These are phyloP conservation scores for Pseudoatta argentina DNA, from an alignment of 1,140 invertebrate species.

Conservation along the genomic window DNA sequence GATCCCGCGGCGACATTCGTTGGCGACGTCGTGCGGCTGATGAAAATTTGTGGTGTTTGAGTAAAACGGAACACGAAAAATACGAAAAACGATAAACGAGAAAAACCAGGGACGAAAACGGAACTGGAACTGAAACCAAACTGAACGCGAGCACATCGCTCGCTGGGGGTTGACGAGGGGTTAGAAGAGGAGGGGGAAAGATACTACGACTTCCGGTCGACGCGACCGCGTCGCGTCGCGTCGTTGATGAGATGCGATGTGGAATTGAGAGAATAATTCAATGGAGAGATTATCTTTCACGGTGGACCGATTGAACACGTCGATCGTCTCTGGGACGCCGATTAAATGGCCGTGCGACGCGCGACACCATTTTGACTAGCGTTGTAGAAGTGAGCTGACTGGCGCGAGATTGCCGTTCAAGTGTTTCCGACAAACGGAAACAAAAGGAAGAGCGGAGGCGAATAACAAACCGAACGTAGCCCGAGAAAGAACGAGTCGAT, in stretches of 20 bases:
- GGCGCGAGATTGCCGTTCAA: not conserved
- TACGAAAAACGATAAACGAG: constrained; percentile 70
- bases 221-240: not conserved
- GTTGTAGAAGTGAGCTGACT: not conserved
- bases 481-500: too few species aligned
- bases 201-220: not conserved
- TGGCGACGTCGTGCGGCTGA: constrained; percentile 16
- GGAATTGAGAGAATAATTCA: not conserved
- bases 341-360: not conserved
- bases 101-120: constrained; percentile 63
- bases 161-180: not conserved
- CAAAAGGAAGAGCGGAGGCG: too few species aligned
- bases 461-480: too few species aligned
- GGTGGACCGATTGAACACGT: not conserved
- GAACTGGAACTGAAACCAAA: constrained; percentile 49
- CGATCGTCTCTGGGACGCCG: not conserved
- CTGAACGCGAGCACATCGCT: constrained; percentile 14
- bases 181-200: not conserved
- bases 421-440: not conserved
- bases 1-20: not conserved
- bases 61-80: constrained; percentile 63
- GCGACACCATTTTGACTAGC: constrained; percentile 8
- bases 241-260: not conserved
- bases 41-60: constrained; percentile 26
- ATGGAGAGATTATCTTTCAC: not conserved